Percentiles rank a stretch among this genome's conserved stretches.
phyloP scores from a whole-genome alignment of 2,113 vertebrate genomes.

The Sapayoa aenigma region DNA sequence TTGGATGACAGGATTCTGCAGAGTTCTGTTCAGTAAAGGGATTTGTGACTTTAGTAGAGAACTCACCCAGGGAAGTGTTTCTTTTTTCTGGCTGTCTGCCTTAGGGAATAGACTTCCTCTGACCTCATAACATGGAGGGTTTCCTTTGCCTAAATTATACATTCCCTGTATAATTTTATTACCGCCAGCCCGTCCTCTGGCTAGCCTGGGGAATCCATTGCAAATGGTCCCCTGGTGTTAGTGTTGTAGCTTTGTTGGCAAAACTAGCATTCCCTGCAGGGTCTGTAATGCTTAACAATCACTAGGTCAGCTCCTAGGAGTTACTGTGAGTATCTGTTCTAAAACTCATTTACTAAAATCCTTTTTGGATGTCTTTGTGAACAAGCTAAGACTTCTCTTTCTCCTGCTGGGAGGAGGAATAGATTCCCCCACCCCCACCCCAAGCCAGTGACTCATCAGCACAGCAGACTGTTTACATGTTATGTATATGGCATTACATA shows the following conservation, averaged over 20 bases:
- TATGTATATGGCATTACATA: background rate
- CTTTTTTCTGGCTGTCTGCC: background rate
- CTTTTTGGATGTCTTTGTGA: background rate
- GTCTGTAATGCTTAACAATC: background rate
- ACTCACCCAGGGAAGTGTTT: background rate
- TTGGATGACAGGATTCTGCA: background rate
- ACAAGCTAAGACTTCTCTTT: background rate
- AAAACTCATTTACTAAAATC: background rate
- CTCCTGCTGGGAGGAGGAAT: background rate
- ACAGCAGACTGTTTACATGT: background rate
- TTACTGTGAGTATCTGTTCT: background rate
- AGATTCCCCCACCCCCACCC: too few relatives aligned
- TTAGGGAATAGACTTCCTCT: background rate
- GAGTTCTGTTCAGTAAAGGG: background rate
- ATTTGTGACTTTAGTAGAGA: background rate
- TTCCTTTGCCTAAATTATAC: background rate
- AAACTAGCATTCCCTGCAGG: background rate
- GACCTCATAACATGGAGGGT: background rate
- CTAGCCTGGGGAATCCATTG: background rate
- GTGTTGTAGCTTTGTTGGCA: background rate
- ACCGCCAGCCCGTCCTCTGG: background rate
- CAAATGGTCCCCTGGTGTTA: background rate
- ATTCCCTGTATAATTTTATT: background rate
- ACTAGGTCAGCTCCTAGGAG: background rate
- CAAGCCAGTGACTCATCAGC: conserved; percentile 2